Percentiles rank a stretch among this genome's conserved stretches.
Evolutionary conservation across 2,888 invertebrate species (phyloP).

Genomic region (Chrysolina haemoptera): DNA sequence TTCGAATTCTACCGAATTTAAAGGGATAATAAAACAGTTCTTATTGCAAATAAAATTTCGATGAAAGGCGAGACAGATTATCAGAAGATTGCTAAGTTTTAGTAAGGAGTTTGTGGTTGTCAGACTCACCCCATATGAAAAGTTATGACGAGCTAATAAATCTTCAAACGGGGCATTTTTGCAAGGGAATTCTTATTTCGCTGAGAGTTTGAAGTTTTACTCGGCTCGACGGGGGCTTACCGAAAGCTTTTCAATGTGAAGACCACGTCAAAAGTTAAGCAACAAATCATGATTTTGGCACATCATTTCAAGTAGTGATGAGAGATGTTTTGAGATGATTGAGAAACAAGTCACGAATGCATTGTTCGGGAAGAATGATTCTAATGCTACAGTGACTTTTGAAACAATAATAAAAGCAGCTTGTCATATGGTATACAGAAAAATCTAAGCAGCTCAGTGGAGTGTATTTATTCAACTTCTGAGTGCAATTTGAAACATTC

Average conservation of each 20-base stretch:
- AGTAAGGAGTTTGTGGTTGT: too few relatives aligned
- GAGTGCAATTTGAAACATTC: too few relatives aligned
- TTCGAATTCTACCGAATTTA: too few relatives aligned
- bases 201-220: slow-evolving; percentile 16
- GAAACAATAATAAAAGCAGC: slow-evolving; percentile 30
- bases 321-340: slow-evolving; percentile 30
- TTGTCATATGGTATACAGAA: too few relatives aligned
- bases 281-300: background rate
- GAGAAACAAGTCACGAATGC: slow-evolving; percentile 36
- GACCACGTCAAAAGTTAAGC: background rate
- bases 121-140: background rate
- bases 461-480: too few relatives aligned
- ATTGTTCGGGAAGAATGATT: slow-evolving; percentile 39
- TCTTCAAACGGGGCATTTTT: background rate
- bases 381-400: slow-evolving; percentile 7
- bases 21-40: too few relatives aligned
- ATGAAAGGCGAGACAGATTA: too few relatives aligned
- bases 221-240: background rate
- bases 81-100: background rate
- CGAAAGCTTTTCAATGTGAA: slow-evolving; percentile 26
- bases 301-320: background rate
- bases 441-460: too few relatives aligned
- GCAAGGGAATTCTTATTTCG: slow-evolving; percentile 15
- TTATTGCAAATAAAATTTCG: background rate
- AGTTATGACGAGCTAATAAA: background rate